Base-by-base conservation (phyloP, 2,888 invertebrate genomes). In the Athetis lepigone region DNA sequence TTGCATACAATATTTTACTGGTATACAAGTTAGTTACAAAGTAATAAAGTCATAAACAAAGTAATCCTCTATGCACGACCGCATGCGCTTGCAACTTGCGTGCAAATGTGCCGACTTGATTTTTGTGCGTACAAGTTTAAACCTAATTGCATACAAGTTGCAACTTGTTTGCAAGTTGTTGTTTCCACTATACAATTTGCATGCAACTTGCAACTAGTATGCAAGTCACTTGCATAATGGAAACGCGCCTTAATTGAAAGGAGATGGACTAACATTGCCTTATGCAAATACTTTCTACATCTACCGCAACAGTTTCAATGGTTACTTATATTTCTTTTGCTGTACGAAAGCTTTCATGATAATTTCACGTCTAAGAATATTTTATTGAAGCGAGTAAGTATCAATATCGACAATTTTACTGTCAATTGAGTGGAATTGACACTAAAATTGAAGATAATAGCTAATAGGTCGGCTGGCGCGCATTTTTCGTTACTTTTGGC, bases 371-470 rank as follows among this genome's bases (percentile, higher is more conserved):
- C 62, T 40, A 29, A 33, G 25, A 40, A 62, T 52, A 50, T 76
- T 76, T 76, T 46, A 71, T 55, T 62, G 63, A 42, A 55, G 36
- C 43, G 4, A 46, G 29, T 52, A 70, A 75, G 70, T 70, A 70
- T 62, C 70, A 37, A 63, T 70, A 63, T 71, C 27, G 37, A 13
- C 71, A 39, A 16, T 45, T 47, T 70, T 61, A 70, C 29, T 70
- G 51, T 33, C 54, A 46, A 51, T 62, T 40, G 45, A 46, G 47
- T 40, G 21, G 29, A 61, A 70, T 71, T 61, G 71, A 76, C 37
- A 75, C 63, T 70, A 52, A 67, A 39, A 75, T 50, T 45, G 19
- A 54, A 75, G 62, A 75, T 54, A 54, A 60, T 50, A 47, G 70
- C 37, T 51, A 21, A 67, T 56, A 50, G 46, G 4, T 27, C 18